Conservation (phyloP, 1,140 invertebrate genomes). For the Bursaphelenchus mucronatus region DNA sequence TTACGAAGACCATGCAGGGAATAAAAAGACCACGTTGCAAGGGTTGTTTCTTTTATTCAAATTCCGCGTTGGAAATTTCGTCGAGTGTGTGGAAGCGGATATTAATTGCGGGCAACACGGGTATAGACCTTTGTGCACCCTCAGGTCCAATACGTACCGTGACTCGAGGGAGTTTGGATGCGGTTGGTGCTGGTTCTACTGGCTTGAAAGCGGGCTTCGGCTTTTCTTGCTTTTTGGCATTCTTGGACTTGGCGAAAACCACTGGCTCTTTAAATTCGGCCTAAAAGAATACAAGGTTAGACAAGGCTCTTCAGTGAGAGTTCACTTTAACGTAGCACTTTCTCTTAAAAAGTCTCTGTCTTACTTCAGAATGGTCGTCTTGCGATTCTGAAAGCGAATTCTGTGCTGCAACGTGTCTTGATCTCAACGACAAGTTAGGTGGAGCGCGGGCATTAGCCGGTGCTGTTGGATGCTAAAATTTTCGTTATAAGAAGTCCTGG, state of each 20-base stretch:
- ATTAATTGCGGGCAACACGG: conserved; percentile 11
- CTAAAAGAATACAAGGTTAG: conserved; percentile 29
- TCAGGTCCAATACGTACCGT: conserved; percentile 22
- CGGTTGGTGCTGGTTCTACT: conserved; percentile 9
- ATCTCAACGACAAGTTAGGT: conserved; percentile 40
- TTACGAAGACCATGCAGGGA: neutral
- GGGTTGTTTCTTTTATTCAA: neutral
- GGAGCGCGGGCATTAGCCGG: conserved; percentile 41
- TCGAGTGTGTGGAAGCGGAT: neutral
- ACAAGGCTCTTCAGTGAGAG: neutral
- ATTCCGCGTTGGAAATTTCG: neutral
- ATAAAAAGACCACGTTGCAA: neutral
- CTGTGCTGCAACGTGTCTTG: conserved; percentile 45
- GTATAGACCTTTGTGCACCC: neutral
- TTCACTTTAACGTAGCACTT: neutral
- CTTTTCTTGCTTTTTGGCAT: neutral
- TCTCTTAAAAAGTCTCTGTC: neutral
- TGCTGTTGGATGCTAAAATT: conserved; percentile 21
- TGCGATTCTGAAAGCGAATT: conserved; percentile 38
- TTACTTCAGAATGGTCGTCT: conserved; percentile 22
- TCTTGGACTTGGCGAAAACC: conserved; percentile 7
- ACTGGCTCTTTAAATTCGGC: conserved; percentile 10
- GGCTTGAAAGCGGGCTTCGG: conserved; percentile 5
- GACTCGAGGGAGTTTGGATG: conserved; percentile 18
- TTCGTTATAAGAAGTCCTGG: neutral